Evolutionary conservation across 2,888 invertebrate genomes (phyloP), one percentile per base, ranked within the genome.

Genomic region (Drosophila atroscutellata): DNA sequence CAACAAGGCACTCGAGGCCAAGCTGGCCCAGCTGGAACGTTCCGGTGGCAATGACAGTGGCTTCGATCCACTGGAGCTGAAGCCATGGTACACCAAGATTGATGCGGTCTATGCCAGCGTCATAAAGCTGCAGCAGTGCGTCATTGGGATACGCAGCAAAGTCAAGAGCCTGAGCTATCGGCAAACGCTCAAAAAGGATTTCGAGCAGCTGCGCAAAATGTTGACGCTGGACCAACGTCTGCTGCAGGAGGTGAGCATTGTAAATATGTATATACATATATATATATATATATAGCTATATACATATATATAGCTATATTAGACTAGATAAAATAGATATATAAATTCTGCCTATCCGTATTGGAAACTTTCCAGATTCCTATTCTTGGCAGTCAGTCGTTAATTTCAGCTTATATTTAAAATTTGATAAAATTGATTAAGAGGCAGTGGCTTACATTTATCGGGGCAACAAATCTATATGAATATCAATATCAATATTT

Each of bases 21-120:
- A 91, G 50, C 24, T 83, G 8, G 45, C 63, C 0, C 73, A 69
- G 20, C 5, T 78, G 32, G 78, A 81, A 18, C 85, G 83, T 7
- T 50, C 72, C 18, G 62, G 66, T 20, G 63, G 66, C 30, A 72
- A 58, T 13, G 64, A 75, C 37, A 74, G 54, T 26, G 63, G 59
- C 36, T 90, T 81, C 54, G 90, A 92, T 67, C 89, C 86, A 26
- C 72, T 77, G 36, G 92, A 92, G 76, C 76, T 93, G 0, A 86
- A 83, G 57, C 78, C 89, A 4, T 93, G 92, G 93, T 92, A 87
- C 67, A 86, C 67, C 52, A 92, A 89, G 63, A 92, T 93, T 11
- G 92, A 93, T 70, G 77, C 83, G 37, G 80, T 91, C 8, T 93
- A 91, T 65, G 77, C 81, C 2, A 64, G 83, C 1, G 77, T 92